phyloP scores from a whole-genome alignment of 2,113 vertebrate species.

The Fulmarus glacialis region DNA sequence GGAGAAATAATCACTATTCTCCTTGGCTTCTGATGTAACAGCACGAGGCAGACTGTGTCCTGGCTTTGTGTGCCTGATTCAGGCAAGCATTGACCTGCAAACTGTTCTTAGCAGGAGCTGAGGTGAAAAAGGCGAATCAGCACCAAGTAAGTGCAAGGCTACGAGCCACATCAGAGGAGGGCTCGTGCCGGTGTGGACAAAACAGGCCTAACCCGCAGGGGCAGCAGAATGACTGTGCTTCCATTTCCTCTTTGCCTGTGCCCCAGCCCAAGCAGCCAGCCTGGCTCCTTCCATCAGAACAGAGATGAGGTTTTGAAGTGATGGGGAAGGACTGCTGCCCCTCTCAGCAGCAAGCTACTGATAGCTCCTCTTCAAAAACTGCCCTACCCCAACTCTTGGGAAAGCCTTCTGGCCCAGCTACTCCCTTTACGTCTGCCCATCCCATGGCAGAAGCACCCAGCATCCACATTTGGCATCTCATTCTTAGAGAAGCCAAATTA shows the following conservation, averaged over 20 bases:
- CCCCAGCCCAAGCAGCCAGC: background rate
- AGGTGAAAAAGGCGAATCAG: background rate
- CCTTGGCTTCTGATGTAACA: background rate
- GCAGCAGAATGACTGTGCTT: background rate
- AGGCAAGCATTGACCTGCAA: background rate
- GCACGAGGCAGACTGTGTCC: background rate
- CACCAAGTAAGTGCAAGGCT: background rate
- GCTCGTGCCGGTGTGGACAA: fast-evolving
- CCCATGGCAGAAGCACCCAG: background rate
- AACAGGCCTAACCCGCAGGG: background rate
- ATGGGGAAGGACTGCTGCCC: background rate
- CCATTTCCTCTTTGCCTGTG: background rate
- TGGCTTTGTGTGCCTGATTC: background rate
- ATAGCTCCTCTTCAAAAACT: background rate
- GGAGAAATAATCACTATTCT: background rate
- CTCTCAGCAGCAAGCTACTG: background rate
- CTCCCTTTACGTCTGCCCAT: background rate
- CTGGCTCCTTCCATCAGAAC: background rate
- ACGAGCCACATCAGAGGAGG: background rate
- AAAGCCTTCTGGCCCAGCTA: background rate
- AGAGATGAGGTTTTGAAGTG: background rate
- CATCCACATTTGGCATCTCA: background rate
- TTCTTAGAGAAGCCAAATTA: background rate
- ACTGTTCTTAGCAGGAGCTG: background rate
- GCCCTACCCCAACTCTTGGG: background rate